phyloP scores from a whole-genome alignment of 2,113 vertebrate genomes.

The Prunella fulvescens region DNA sequence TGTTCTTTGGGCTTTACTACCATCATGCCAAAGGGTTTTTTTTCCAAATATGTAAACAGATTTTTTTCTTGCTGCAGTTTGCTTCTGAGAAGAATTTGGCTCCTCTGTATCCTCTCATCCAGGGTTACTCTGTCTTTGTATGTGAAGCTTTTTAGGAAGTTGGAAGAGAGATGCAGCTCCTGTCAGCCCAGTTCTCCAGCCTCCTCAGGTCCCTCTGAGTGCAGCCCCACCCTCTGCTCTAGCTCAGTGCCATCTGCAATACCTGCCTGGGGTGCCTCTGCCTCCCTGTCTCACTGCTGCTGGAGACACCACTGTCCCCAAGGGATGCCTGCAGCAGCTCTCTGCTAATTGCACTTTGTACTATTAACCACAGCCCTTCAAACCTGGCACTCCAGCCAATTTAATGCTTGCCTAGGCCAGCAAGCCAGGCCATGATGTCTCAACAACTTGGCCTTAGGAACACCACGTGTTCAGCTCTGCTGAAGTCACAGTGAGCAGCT shows the following conservation, averaged over 20 bases:
- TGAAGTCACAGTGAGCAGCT: background rate
- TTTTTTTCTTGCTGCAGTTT: background rate
- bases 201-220: background rate
- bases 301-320: fast-evolving
- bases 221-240: background rate
- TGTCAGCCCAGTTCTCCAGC: background rate
- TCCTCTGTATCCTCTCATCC: fast-evolving
- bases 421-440: background rate
- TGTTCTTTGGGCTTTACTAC: background rate
- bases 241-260: background rate
- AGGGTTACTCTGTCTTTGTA: background rate
- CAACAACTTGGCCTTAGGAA: background rate
- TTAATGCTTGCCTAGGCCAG: background rate
- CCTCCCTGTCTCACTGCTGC: background rate
- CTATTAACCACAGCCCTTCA: background rate
- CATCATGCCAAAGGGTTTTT: background rate
- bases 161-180: background rate
- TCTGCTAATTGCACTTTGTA: background rate
- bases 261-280: background rate
- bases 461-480: background rate
- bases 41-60: background rate
- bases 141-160: background rate
- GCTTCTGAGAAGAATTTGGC: background rate
- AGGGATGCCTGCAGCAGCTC: background rate
- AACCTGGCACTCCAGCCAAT: background rate